Percentiles rank a stretch among this genome's conserved stretches.
phyloP scores from a whole-genome alignment of 2,888 invertebrate species.

The Acanthosoma haemorrhoidale region DNA sequence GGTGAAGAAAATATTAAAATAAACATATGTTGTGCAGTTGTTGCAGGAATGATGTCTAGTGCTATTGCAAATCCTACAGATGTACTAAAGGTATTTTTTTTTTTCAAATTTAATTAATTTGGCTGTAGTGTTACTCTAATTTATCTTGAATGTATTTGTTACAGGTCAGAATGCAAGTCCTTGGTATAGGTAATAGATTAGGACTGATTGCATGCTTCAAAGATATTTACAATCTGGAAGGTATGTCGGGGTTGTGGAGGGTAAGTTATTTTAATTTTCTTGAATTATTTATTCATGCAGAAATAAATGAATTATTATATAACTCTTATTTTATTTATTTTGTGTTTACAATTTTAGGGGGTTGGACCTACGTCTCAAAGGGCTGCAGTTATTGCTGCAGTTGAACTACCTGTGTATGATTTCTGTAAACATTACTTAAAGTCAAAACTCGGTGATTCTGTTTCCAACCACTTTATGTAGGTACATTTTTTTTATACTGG shows the following conservation, averaged over 20 bases:
- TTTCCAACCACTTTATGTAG: slow-evolving; percentile 81
- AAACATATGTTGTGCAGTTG: slow-evolving; percentile 75
- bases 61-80: slow-evolving; percentile 96
- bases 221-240: slow-evolving; percentile 78
- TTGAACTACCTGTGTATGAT: slow-evolving; percentile 91
- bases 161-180: slow-evolving; percentile 76
- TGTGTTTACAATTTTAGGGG: slow-evolving; percentile 62
- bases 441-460: slow-evolving; percentile 67
- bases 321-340: background rate
- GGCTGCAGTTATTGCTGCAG: slow-evolving; percentile 87
- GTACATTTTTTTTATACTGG: slow-evolving; percentile 45
- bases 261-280: slow-evolving; percentile 47
- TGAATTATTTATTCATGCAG: no score
- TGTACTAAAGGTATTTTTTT: slow-evolving; percentile 67
- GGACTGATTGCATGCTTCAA: slow-evolving; percentile 70
- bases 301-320: background rate
- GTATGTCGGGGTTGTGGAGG: slow-evolving; percentile 79
- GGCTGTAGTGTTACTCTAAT: background rate
- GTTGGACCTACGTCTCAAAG: slow-evolving; percentile 89
- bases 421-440: slow-evolving; percentile 72
- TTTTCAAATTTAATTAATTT: background rate
- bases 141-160: background rate
- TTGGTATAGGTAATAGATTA: slow-evolving; percentile 47
- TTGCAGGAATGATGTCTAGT: slow-evolving; percentile 83
- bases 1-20: slow-evolving; percentile 56